Evolutionary conservation across 1,140 invertebrate species (phyloP), one percentile per base, ranked within the genome.

Genomic region (Cyclina sinensis): DNA sequence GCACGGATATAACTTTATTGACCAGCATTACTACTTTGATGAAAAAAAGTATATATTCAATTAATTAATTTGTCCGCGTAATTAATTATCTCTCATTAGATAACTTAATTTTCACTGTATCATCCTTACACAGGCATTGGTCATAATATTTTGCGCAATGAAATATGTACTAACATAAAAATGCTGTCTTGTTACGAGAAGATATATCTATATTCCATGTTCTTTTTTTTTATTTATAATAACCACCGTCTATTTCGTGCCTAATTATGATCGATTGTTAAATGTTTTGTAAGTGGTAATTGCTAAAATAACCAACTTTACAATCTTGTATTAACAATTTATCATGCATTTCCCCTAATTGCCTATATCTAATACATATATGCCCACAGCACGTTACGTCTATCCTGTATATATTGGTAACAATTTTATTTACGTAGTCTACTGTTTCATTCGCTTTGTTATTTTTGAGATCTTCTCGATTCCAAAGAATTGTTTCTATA

Each of bases 221-320:
- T 70, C 37, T 21, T 37, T 37, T 70, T 70, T 65, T 37, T 37
- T 39, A n/a, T n/a, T n/a, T n/a, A n/a, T n/a, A 9, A 35, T 16
- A 32, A 70, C 37, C n/a, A n/a, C 59, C 59, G 59, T 65, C 59
- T 65, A 3, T 54, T 27, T n/a, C 32, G 11, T 70, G 18, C 32
- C 48, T 82, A 73, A 74, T 73, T 48, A 62, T 76, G 68, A 76
- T 84, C 46, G 81, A 84, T 84, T 48, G 65, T 73, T 84, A 39
- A 70, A 32, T 84, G 37, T 51, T 51, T 32, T 37, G 46, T 48
- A 46, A 68, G 65, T 51, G 54, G 73, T 48, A 39, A 57, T 48
- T 76, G 70, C 24, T 46, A 70, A n/a, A 62, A 43, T 24, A 86
- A 57, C 68, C n/a, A n/a, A n/a, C n/a, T n/a, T n/a, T 76, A 62